Conservation (phyloP, 2,888 invertebrate genomes). For the Platerodrilus igneus region DNA sequence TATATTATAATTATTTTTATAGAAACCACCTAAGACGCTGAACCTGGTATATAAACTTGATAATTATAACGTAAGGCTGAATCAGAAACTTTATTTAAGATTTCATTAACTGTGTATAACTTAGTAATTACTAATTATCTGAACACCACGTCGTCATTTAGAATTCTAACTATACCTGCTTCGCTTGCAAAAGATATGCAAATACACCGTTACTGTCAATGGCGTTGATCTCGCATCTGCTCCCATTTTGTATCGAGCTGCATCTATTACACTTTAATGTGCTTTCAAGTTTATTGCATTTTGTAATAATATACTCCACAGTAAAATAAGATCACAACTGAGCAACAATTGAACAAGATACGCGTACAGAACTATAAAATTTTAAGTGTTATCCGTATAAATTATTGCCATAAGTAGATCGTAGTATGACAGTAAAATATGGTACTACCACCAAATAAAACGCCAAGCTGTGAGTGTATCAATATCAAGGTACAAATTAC, state of each 20-base stretch:
- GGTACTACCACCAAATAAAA: conserved; percentile 25
- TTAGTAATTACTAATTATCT: too few relatives aligned
- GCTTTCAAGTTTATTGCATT: background rate
- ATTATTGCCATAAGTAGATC: conserved; percentile 26
- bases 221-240: conserved; percentile 11
- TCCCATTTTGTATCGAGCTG: conserved; percentile 12
- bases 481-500: conserved; percentile 29
- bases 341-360: conserved; percentile 14
- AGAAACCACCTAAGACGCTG: too few relatives aligned
- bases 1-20: too few relatives aligned
- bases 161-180: too few relatives aligned
- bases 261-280: conserved; percentile 4
- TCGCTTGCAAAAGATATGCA: too few relatives aligned
- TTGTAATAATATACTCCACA: conserved; percentile 1
- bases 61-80: too few relatives aligned
- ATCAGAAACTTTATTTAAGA: too few relatives aligned
- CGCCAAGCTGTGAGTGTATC: too few relatives aligned
- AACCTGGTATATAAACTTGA: too few relatives aligned
- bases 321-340: conserved; percentile 12
- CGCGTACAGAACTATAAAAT: conserved; percentile 23
- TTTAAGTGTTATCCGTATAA: conserved; percentile 29
- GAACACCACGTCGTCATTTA: too few relatives aligned
- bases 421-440: conserved; percentile 27
- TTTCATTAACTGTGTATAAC: too few relatives aligned
- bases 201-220: conserved; percentile 13